A percentile compares a stretch with the other conserved stretches of the same genome.
phyloP scores from a whole-genome alignment of 2,797 vertebrate species.

The Perdix hodgsoniae region DNA sequence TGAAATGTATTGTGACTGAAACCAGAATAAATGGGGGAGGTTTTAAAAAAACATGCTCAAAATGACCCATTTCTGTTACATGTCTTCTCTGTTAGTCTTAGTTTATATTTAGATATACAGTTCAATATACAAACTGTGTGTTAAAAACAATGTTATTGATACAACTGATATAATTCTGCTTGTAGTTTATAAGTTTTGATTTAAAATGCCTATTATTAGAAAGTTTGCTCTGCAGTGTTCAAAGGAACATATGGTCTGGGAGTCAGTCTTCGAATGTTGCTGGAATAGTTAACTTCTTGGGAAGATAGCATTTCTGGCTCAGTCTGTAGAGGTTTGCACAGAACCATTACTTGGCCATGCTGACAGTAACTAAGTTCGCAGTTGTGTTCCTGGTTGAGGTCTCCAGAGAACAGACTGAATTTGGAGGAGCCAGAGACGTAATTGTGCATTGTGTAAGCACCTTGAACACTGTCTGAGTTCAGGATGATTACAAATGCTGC shows the following conservation, averaged over 20 bases:
- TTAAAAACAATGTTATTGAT: neutral
- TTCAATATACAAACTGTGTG: neutral
- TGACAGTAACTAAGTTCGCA: neutral
- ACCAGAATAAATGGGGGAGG: neutral
- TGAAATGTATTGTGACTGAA: neutral
- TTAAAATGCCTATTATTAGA: neutral
- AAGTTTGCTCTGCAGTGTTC: neutral
- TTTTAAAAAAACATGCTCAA: neutral
- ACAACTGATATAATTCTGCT: neutral
- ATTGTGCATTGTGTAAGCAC: neutral
- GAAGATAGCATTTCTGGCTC: neutral
- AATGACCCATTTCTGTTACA: neutral
- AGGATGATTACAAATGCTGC: neutral
- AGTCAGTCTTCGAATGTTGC: neutral
- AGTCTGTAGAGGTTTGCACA: neutral
- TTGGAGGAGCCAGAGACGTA: fast-evolving
- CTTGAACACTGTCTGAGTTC: neutral
- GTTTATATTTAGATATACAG: neutral
- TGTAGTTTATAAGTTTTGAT: neutral
- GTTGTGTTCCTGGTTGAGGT: neutral
- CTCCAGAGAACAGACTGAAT: neutral
- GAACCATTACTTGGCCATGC: neutral
- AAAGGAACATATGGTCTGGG: neutral
- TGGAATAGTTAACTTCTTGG: neutral
- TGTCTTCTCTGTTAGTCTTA: neutral